Conservation (phyloP, 1,140 invertebrate genomes). For the Tetraneura akinire region DNA sequence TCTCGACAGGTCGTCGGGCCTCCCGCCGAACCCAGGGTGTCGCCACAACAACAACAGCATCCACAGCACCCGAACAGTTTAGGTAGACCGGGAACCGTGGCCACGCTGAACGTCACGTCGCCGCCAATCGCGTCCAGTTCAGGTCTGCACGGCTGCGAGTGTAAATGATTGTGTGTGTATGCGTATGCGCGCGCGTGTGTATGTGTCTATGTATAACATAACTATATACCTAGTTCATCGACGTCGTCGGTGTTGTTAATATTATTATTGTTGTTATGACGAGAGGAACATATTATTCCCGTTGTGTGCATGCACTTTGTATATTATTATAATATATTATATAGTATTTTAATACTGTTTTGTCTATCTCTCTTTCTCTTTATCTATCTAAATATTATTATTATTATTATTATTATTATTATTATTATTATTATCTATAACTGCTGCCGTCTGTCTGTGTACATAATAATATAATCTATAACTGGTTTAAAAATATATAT, state of each 20-base stretch:
- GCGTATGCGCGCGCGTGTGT: neutral
- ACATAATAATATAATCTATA: too few species aligned
- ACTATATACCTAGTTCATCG: neutral
- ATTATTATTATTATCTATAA: too few species aligned
- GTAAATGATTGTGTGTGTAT: neutral
- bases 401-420: too few species aligned
- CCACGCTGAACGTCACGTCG: conserved; percentile 57
- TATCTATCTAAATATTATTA: too few species aligned
- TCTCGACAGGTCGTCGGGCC: conserved; percentile 53
- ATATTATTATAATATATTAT: too few species aligned
- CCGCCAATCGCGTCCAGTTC: conserved; percentile 59
- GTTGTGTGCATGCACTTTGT: too few species aligned
- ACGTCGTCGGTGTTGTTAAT: neutral
- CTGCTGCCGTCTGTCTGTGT: too few species aligned
- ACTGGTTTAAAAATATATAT: too few species aligned
- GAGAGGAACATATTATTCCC: too few species aligned
- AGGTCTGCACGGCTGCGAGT: conserved; percentile 57
- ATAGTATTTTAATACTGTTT: too few species aligned
- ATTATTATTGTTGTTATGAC: neutral
- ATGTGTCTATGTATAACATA: neutral
- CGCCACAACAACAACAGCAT: conserved; percentile 20
- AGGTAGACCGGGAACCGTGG: conserved; percentile 49
- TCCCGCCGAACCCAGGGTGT: conserved; percentile 44
- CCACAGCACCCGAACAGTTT: conserved; percentile 41
- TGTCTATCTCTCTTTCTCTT: too few species aligned